A percentile compares a stretch with the other conserved stretches of the same genome.
Conservation (phyloP, 1,140 invertebrate genomes). For the Sycophaga agraensis region DNA sequence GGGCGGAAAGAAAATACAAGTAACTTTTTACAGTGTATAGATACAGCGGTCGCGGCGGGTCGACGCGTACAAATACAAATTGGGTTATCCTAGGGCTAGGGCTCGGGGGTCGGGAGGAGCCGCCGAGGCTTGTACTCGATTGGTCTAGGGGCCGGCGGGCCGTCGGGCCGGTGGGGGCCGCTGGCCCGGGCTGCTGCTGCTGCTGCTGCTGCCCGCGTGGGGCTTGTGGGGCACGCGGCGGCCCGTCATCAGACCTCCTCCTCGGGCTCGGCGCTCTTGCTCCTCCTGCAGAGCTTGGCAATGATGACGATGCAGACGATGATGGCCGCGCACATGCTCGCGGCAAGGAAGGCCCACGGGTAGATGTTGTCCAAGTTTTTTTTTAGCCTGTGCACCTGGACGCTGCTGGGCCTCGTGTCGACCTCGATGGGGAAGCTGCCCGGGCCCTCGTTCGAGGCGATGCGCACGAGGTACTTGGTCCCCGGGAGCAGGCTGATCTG, state of each 20-base stretch:
- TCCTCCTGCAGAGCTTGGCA: conserved; percentile 30
- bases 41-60: background rate
- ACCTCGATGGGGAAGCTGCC: conserved; percentile 54
- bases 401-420: conserved; percentile 43
- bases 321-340: conserved; percentile 31
- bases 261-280: conserved; percentile 32
- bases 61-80: conserved; percentile 17
- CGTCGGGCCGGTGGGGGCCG: too few species aligned
- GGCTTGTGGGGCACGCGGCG: too few species aligned
- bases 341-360: conserved; percentile 38
- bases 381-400: conserved; percentile 40
- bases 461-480: conserved; percentile 49
- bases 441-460: conserved; percentile 51
- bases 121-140: too few species aligned
- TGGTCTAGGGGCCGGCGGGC: too few species aligned
- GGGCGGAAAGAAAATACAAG: too few species aligned
- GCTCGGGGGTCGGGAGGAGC: too few species aligned
- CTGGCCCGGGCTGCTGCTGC: too few species aligned
- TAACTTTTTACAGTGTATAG: conserved; percentile 17
- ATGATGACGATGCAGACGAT: conserved; percentile 30
- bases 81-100: conserved; percentile 4
- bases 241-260: conserved; percentile 29
- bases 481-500: conserved; percentile 52
- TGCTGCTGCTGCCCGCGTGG: too few species aligned
- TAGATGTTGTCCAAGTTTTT: conserved; percentile 37